Percentiles rank a stretch among this genome's conserved stretches.
Conservation (phyloP, 2,113 vertebrate genomes). For the Microcebus jonahi region DNA sequence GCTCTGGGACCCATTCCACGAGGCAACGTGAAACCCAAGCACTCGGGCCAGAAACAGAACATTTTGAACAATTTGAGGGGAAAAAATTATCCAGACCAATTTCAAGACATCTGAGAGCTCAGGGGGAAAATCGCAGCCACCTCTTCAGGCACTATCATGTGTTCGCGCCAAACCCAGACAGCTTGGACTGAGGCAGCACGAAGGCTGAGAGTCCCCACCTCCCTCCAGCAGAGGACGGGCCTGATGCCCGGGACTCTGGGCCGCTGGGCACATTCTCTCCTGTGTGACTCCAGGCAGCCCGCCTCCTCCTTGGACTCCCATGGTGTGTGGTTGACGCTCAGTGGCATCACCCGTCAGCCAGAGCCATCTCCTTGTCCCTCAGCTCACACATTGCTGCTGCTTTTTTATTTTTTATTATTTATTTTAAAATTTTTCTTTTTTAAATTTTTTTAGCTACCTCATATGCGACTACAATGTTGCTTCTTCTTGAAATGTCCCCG, state of each 20-base stretch:
- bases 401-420: too few relatives aligned
- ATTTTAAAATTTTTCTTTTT: too few relatives aligned
- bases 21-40: constrained; percentile 67
- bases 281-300: background rate
- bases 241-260: background rate
- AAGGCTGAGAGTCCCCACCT: background rate
- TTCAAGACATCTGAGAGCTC: constrained; percentile 81
- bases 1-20: constrained; percentile 59
- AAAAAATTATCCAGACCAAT: constrained; percentile 79
- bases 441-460: too few relatives aligned
- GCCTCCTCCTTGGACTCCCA: background rate
- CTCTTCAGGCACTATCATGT: constrained; percentile 53
- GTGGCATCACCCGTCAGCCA: background rate
- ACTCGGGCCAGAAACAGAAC: constrained; percentile 68
- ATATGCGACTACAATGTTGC: too few relatives aligned
- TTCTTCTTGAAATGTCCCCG: background rate
- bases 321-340: background rate
- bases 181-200: constrained; percentile 14
- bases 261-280: background rate
- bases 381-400: background rate
- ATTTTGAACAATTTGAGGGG: constrained; percentile 75
- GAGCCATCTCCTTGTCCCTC: background rate
- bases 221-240: constrained; percentile 16
- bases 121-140: constrained; percentile 65
- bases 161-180: constrained; percentile 64